Conservation (phyloP, 1,140 invertebrate genomes). For the Drosophila ambigua region DNA sequence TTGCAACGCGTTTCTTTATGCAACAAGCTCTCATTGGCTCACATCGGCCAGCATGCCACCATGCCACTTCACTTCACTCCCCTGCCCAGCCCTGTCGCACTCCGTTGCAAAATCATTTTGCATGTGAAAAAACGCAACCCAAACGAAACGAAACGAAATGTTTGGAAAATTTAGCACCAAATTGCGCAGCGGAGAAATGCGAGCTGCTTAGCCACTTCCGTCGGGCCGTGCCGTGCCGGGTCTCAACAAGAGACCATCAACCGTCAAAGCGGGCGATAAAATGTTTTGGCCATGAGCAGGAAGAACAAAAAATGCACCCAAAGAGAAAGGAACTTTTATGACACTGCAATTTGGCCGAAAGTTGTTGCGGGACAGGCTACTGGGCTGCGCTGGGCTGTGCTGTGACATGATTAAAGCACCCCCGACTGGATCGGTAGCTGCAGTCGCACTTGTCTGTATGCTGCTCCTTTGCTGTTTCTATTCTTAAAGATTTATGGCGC, state of each 20-base stretch:
- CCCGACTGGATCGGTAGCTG: slow-evolving; percentile 17
- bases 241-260: slow-evolving; percentile 53
- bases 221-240: slow-evolving; percentile 12
- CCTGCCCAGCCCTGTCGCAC: slow-evolving; percentile 18
- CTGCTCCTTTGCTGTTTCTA: slow-evolving; percentile 40
- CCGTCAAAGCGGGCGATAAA: slow-evolving; percentile 48
- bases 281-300: slow-evolving; percentile 48
- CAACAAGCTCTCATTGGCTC: slow-evolving; percentile 62
- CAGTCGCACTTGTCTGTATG: slow-evolving; percentile 17
- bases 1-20: slow-evolving; percentile 43
- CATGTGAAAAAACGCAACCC: slow-evolving; percentile 60
- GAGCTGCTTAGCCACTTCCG: slow-evolving; percentile 62
- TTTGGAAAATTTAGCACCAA: slow-evolving; percentile 37
- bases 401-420: slow-evolving; percentile 45
- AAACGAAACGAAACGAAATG: slow-evolving; percentile 2
- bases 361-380: slow-evolving; percentile 21
- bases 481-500: slow-evolving; percentile 65
- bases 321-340: slow-evolving; percentile 61
- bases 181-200: slow-evolving; percentile 53
- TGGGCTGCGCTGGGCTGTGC: slow-evolving; percentile 31
- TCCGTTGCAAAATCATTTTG: slow-evolving; percentile 63
- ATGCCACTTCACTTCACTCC: neutral
- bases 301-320: slow-evolving; percentile 20
- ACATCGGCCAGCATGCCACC: slow-evolving; percentile 11
- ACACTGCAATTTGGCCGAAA: slow-evolving; percentile 63